phyloP scores from a whole-genome alignment of 2,113 vertebrate genomes.

The Nibea coibor region DNA sequence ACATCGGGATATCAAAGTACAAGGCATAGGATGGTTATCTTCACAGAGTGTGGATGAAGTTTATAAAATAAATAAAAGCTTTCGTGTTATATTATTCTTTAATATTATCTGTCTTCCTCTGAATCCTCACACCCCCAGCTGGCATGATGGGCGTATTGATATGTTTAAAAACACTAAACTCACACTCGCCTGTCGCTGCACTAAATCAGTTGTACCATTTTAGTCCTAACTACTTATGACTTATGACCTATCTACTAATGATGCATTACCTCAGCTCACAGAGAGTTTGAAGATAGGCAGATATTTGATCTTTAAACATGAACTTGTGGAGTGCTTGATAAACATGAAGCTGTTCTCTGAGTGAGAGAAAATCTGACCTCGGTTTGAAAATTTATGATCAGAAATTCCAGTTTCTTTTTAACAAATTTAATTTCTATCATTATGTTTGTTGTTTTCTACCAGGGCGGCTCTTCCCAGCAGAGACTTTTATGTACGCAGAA shows the following conservation, averaged over 20 bases:
- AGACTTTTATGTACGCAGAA: neutral
- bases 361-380: neutral
- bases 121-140: constrained; percentile 9
- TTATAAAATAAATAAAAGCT: constrained; percentile 58
- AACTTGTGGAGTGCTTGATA: neutral
- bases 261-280: neutral
- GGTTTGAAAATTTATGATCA: neutral
- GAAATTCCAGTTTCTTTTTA: constrained; percentile 13
- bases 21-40: constrained; percentile 49
- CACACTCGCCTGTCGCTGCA: neutral
- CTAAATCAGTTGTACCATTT: constrained; percentile 38
- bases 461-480: no score
- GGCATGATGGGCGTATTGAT: constrained; percentile 24
- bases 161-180: constrained; percentile 15
- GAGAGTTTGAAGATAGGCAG: neutral
- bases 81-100: constrained; percentile 45
- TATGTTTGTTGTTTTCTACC: neutral
- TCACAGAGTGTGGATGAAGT: constrained; percentile 36
- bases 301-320: constrained; percentile 1
- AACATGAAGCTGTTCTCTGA: neutral
- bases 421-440: neutral
- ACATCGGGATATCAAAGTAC: constrained; percentile 23
- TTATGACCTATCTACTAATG: constrained; percentile 1
- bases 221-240: constrained; percentile 11
- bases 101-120: neutral